These are phyloP conservation scores for Drosophila lacicola DNA, from an alignment of 2,888 invertebrate species.

Conservation along the genomic window DNA sequence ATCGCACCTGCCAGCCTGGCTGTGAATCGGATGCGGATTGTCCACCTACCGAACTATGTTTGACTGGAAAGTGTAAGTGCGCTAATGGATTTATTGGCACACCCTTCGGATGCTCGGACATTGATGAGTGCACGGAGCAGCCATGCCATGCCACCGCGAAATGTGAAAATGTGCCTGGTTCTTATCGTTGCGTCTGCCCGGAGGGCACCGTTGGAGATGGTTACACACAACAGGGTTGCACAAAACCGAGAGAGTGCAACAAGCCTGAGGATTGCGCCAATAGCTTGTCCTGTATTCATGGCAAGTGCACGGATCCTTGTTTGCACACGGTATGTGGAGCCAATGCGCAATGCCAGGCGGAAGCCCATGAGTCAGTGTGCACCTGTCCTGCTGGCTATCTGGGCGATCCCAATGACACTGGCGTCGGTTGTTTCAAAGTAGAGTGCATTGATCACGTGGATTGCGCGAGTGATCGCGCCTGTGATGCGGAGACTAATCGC, in stretches of 20 bases:
- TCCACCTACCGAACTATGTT: slow-evolving; percentile 91
- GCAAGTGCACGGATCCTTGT: slow-evolving; percentile 94
- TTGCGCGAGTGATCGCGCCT: slow-evolving; percentile 91
- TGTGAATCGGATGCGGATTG: slow-evolving; percentile 94
- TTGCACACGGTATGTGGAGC: slow-evolving; percentile 89
- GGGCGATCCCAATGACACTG: slow-evolving; percentile 91
- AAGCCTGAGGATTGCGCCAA: slow-evolving; percentile 91
- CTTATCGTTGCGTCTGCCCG: slow-evolving; percentile 92
- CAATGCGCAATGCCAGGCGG: slow-evolving; percentile 91
- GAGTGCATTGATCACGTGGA: slow-evolving; percentile 93
- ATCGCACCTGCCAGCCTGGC: slow-evolving; percentile 92
- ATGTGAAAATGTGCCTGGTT: slow-evolving; percentile 92
- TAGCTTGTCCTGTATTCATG: slow-evolving; percentile 90
- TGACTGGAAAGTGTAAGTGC: slow-evolving; percentile 91
- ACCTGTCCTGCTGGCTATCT: slow-evolving; percentile 92
- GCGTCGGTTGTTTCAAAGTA: slow-evolving; percentile 94
- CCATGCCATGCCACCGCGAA: slow-evolving; percentile 93
- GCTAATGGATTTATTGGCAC: slow-evolving; percentile 90
- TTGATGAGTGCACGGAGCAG: slow-evolving; percentile 91
- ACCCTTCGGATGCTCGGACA: slow-evolving; percentile 91
- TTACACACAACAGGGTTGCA: slow-evolving; percentile 90
- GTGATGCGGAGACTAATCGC: slow-evolving; percentile 91
- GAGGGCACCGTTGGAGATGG: slow-evolving; percentile 92
- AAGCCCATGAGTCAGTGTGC: slow-evolving; percentile 90
- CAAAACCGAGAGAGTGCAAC: slow-evolving; percentile 91